Base-by-base conservation (phyloP, 2,888 invertebrate species). In the Ligdia adustata region DNA sequence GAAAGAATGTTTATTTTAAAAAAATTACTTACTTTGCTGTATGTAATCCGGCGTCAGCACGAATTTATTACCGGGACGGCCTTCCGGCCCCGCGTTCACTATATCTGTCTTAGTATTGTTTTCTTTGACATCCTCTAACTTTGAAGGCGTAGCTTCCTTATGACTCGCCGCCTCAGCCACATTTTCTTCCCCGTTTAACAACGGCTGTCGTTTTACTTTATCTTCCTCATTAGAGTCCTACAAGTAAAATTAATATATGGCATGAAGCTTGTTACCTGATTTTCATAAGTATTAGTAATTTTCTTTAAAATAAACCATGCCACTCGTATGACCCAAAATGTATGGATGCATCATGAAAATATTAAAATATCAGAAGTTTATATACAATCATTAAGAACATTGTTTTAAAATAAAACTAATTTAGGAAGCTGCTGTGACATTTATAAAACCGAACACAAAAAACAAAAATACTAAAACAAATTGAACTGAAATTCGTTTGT, bases 1-100 rank as follows among this genome's bases (percentile, higher is more conserved):
- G n/a, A n/a, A n/a, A n/a, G n/a, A n/a, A n/a, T n/a, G n/a, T n/a
- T n/a, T n/a, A n/a, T n/a, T n/a, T n/a, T n/a, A n/a, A n/a, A n/a
- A n/a, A n/a, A n/a, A n/a, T n/a, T n/a, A 93, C 94, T 93, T 92
- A 96, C 97, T 97, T 92, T 98, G 97, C 79, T 97, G 97, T 64
- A 98, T 97, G 74, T 97, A 97, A 83, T 97, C 97, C 41, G 97
- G 96, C 7, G 97, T 97, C 52, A 98, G 92, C 62, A 97, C 94
- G 86, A 97, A 97, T 85, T 96, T 85, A 64, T 84, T 90, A 69
- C 61, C 69, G 55, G 75, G 82, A 9, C 71, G 57, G 28, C 64
- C 74, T 32, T 79, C 82, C 40, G 67, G 74, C 14, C 60, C 67
- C 6, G 82, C 72, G 62, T 84, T 84, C 44, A 86, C 64, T 47